phyloP scores from a whole-genome alignment of 2,888 invertebrate genomes.

The Lasioglossum leucozonium region DNA sequence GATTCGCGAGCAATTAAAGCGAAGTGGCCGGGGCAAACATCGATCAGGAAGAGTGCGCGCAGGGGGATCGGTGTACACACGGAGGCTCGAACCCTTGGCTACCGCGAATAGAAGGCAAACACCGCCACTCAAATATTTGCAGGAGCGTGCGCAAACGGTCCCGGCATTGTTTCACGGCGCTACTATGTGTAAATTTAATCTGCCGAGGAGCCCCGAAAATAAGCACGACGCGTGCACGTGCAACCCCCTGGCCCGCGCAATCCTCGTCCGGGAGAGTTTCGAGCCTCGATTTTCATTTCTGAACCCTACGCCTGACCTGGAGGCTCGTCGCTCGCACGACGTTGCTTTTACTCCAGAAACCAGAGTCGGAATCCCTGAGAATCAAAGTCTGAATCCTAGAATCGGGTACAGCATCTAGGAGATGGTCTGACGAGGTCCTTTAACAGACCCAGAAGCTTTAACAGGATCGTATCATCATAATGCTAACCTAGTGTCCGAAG shows the following conservation, averaged over 20 bases:
- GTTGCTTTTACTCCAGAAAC: background rate
- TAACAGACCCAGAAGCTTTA: too few relatives aligned
- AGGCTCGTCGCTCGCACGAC: background rate
- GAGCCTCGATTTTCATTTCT: background rate
- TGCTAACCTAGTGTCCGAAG: too few relatives aligned
- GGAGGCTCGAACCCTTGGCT: conserved; percentile 62
- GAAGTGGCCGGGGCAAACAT: conserved; percentile 83
- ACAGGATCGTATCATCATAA: too few relatives aligned
- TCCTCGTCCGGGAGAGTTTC: conserved; percentile 24
- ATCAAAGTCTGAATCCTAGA: too few relatives aligned
- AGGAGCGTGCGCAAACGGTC: conserved; percentile 79
- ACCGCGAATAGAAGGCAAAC: conserved; percentile 68
- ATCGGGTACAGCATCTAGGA: too few relatives aligned
- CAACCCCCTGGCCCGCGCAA: conserved; percentile 14
- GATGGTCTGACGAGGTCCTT: too few relatives aligned
- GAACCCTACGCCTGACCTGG: background rate
- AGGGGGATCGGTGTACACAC: conserved; percentile 67
- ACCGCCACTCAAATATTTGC: conserved; percentile 82
- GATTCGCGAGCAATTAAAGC: conserved; percentile 83
- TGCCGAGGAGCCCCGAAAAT: conserved; percentile 71
- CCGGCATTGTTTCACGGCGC: conserved; percentile 81
- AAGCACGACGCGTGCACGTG: conserved; percentile 58
- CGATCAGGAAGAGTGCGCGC: conserved; percentile 77
- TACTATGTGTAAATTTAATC: conserved; percentile 84
- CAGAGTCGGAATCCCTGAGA: too few relatives aligned